phyloP scores from a whole-genome alignment of 2,113 vertebrate genomes.

The Stictonetta naevosa region DNA sequence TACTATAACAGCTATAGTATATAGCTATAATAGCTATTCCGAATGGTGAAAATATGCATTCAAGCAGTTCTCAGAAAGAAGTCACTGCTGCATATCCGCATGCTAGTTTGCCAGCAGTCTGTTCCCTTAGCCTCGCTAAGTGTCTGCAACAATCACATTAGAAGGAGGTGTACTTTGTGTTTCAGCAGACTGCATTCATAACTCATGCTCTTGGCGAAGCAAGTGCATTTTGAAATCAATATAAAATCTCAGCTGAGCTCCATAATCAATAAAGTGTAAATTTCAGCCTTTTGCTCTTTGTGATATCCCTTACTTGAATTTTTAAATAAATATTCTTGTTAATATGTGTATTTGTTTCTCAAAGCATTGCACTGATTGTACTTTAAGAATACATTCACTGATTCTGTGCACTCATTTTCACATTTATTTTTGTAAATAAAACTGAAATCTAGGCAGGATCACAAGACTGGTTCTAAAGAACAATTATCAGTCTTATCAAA shows the following conservation, averaged over 20 bases:
- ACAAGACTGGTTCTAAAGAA: background rate
- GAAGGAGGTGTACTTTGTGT: background rate
- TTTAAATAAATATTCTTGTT: background rate
- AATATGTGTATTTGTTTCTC: background rate
- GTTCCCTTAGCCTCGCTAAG: background rate
- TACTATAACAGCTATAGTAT: background rate
- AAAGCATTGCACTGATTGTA: background rate
- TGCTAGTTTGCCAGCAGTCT: background rate
- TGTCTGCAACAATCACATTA: background rate
- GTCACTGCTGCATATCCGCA: background rate
- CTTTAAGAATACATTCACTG: background rate
- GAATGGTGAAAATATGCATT: accelerated
- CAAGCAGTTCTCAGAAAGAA: background rate
- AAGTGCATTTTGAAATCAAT: background rate
- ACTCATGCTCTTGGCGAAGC: background rate
- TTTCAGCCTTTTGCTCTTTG: background rate
- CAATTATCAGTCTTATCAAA: background rate
- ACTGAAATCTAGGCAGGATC: background rate
- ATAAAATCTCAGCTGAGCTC: background rate
- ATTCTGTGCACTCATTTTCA: background rate
- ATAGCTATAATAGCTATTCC: background rate
- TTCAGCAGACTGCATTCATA: background rate
- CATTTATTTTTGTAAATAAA: background rate
- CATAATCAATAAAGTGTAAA: background rate
- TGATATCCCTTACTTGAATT: background rate